Evolutionary conservation across 2,113 vertebrate genomes (phyloP).

Genomic region (Halichoerus grypus): DNA sequence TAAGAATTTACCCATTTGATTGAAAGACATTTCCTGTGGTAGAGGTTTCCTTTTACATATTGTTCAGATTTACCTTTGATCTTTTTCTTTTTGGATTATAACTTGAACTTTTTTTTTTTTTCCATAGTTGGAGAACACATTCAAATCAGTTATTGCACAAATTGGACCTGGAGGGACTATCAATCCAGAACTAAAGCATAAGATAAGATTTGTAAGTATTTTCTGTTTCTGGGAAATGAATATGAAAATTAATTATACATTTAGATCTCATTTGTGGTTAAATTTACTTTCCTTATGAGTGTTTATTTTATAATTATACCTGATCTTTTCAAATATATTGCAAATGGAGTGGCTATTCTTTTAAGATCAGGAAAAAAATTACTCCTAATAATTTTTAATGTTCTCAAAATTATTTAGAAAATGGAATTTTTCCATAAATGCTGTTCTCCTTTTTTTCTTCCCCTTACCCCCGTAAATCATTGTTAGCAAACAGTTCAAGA

Average conservation of each 20-base stretch:
- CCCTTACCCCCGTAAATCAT: not conserved
- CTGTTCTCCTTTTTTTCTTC: not conserved
- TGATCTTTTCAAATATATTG: not conserved
- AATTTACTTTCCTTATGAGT: not conserved
- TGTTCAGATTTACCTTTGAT: constrained; percentile 41
- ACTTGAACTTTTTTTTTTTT: constrained; percentile 44
- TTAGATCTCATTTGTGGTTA: constrained; percentile 23
- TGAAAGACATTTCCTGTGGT: constrained; percentile 27
- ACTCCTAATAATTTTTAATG: not conserved
- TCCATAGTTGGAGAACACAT: constrained; percentile 89
- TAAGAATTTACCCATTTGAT: constrained; percentile 35
- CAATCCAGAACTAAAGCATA: constrained; percentile 90
- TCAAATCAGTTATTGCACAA: constrained; percentile 89
- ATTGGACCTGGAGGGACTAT: constrained; percentile 90
- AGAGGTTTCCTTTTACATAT: not conserved
- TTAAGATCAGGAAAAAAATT: constrained; percentile 32
- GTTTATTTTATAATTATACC: constrained; percentile 44
- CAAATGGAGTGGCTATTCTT: not conserved
- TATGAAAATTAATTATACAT: not conserved
- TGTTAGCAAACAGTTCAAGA: not conserved
- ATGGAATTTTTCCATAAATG: not conserved
- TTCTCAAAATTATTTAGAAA: constrained; percentile 42
- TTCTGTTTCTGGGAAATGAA: constrained; percentile 16
- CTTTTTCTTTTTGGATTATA: not conserved
- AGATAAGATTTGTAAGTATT: constrained; percentile 89